These are phyloP conservation scores for Nothoprocta pentlandii DNA, from an alignment of 2,113 vertebrate genomes.

Conservation along the genomic window DNA sequence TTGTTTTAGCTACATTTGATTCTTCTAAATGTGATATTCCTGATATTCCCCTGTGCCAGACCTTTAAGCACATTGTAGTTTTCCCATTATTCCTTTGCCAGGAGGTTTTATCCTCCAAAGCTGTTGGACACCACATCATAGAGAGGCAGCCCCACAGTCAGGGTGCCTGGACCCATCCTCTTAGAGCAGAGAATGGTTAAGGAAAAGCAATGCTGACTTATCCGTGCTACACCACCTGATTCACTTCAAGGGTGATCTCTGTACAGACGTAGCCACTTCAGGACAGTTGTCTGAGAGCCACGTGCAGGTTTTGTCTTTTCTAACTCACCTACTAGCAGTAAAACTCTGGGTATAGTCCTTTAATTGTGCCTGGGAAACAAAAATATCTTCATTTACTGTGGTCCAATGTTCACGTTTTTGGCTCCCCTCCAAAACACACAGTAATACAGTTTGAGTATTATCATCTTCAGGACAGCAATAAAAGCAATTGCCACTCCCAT, in stretches of 20 bases:
- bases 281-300: background rate
- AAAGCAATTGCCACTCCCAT: conserved; percentile 41
- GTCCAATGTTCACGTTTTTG: background rate
- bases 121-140: background rate
- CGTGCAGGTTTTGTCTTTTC: background rate
- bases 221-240: background rate
- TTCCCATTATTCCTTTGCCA: background rate
- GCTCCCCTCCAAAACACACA: background rate
- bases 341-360: background rate
- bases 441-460: background rate
- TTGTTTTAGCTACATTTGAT: background rate
- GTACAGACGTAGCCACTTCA: fast-evolving
- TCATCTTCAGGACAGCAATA: background rate
- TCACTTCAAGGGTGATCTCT: fast-evolving
- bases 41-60: background rate
- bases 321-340: background rate
- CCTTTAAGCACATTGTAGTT: background rate
- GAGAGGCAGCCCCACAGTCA: background rate
- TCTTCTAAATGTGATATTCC: background rate
- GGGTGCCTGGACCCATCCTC: fast-evolving
- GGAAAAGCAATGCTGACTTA: background rate
- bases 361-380: background rate
- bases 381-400: background rate
- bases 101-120: background rate
- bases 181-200: fast-evolving